These are phyloP conservation scores for Drosophila mettleri DNA, from an alignment of 2,888 invertebrate genomes.

Conservation along the genomic window DNA sequence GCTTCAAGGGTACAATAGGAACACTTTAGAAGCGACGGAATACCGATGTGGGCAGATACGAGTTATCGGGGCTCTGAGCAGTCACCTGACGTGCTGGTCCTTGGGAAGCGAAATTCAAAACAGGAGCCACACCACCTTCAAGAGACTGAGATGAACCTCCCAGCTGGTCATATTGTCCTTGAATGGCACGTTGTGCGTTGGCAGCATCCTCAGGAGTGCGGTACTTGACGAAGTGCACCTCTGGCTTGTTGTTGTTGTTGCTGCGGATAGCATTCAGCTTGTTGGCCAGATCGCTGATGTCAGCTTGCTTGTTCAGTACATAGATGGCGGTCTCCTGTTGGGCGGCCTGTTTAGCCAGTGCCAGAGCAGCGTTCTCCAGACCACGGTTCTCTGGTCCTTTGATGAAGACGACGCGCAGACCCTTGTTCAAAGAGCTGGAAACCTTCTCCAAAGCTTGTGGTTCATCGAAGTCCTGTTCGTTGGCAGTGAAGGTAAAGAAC, in stretches of 20 bases:
- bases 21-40: slow-evolving; percentile 70
- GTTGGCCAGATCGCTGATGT: slow-evolving; percentile 69
- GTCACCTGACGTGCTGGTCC: slow-evolving; percentile 56
- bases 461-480: slow-evolving; percentile 72
- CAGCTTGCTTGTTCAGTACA: slow-evolving; percentile 77
- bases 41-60: slow-evolving; percentile 76
- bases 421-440: slow-evolving; percentile 69
- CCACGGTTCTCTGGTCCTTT: slow-evolving; percentile 79
- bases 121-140: slow-evolving; percentile 73
- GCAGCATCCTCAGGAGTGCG: slow-evolving; percentile 76
- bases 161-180: slow-evolving; percentile 69
- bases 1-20: slow-evolving; percentile 14
- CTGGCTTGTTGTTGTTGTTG: slow-evolving; percentile 74
- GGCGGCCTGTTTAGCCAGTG: slow-evolving; percentile 75
- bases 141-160: slow-evolving; percentile 59
- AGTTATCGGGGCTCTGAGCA: slow-evolving; percentile 61
- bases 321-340: slow-evolving; percentile 77
- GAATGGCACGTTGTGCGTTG: slow-evolving; percentile 74
- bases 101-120: slow-evolving; percentile 75
- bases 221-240: slow-evolving; percentile 81
- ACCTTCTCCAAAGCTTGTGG: slow-evolving; percentile 57
- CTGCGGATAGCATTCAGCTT: slow-evolving; percentile 68
- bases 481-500: slow-evolving; percentile 73
- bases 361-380: slow-evolving; percentile 72
- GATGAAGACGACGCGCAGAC: slow-evolving; percentile 75